phyloP scores from a whole-genome alignment of 1,140 invertebrate species.

The Manduca sexta region DNA sequence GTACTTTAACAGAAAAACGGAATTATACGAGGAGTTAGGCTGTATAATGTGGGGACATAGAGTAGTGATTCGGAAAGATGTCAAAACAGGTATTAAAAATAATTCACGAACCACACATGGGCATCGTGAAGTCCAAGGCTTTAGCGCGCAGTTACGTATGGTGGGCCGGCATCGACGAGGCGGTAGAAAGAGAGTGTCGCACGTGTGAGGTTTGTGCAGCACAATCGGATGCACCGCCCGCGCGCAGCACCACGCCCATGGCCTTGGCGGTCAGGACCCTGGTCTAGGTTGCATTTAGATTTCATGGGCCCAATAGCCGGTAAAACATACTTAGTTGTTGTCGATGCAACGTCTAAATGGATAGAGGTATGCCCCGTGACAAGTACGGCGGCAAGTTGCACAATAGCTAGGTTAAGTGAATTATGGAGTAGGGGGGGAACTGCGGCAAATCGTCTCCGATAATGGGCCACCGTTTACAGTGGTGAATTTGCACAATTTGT shows the following conservation, averaged over 20 bases:
- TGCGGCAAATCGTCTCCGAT: conserved; percentile 34
- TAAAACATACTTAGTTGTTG: conserved; percentile 8
- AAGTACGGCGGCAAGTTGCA: background rate
- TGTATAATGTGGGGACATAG: conserved; percentile 19
- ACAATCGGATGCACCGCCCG: conserved; percentile 6
- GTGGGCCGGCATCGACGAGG: background rate
- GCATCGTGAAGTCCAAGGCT: conserved; percentile 46
- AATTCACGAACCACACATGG: conserved; percentile 26
- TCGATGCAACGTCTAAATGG: conserved; percentile 12
- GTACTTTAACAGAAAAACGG: conserved; percentile 13
- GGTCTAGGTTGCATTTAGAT: conserved; percentile 10
- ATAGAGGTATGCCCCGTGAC: conserved; percentile 5
- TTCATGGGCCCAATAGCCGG: conserved; percentile 10
- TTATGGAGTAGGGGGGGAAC: conserved; percentile 27
- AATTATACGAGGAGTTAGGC: conserved; percentile 15
- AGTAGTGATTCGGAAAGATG: conserved; percentile 9
- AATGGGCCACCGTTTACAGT: conserved; percentile 33
- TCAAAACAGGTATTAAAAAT: conserved; percentile 3
- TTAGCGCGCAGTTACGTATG: conserved; percentile 38
- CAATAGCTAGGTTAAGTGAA: background rate
- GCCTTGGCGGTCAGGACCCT: conserved; percentile 3
- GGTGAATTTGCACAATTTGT: conserved; percentile 30
- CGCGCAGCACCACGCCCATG: background rate
- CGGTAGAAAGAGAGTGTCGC: conserved; percentile 5
- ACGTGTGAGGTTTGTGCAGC: conserved; percentile 8